Base-by-base conservation (phyloP, 2,888 invertebrate genomes). In the Trimorus sp. region DNA sequence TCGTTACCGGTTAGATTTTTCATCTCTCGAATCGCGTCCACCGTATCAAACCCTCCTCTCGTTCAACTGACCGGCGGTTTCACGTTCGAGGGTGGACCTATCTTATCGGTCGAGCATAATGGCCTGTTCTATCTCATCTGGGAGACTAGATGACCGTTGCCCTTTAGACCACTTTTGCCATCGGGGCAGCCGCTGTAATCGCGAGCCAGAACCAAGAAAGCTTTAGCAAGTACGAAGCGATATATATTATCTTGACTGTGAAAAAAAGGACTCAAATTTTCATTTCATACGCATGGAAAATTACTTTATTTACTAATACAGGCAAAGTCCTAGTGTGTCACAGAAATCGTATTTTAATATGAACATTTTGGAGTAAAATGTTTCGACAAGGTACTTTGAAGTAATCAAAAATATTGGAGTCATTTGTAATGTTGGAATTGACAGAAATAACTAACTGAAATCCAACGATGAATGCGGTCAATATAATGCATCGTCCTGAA, bases 91-190 rank as follows among this genome's bases (percentile, higher is more conserved):
- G 87, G 87, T 88, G 88, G 88, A 88, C 88, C 90, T 90, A 90
- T 90, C 90, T 90, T 90, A 90, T 90, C 90, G 87, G 88, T 75
- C 83, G 85, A 86, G 86, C 87, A 89, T 90, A 90, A 90, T 90
- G 88, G 90, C 89, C 89, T 88, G 89, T 89, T 90, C 89, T 90
- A 90, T 90, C 90, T 90, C 90, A 90, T 90, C 90, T 90, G 87
- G 85, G 77, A 84, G 88, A 86, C 88, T 88, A 88, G 89, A 88
- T 89, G 89, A 89, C 89, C 89, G 85, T 86, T 89, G 88, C 87
- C 88, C 88, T 87, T 85, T 86, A 87, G 87, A 89, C 87, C 87
- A 86, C 87, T 89, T 87, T 87, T 86, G 87, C 87, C 87, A 86
- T 88, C 86, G 84, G 84, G 86, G 79, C 84, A 86, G 83, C 83